A percentile compares a stretch with the other conserved stretches of the same genome.
phyloP scores from a whole-genome alignment of 2,797 vertebrate genomes.

The Acridotheres tristis region DNA sequence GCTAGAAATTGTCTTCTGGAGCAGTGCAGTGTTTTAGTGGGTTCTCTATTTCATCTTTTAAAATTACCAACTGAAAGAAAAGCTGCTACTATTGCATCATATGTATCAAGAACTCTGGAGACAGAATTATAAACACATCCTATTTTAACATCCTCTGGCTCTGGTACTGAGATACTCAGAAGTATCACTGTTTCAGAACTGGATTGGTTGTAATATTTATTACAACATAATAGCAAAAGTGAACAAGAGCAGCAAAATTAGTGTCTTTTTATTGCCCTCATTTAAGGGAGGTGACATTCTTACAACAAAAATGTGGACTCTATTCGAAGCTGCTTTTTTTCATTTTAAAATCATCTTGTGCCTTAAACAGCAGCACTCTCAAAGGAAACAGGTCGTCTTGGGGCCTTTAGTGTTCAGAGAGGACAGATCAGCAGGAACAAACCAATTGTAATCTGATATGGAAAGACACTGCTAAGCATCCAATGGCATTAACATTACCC shows the following conservation, averaged over 20 bases:
- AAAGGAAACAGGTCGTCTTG: background rate
- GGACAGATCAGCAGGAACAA: background rate
- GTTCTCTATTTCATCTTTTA: background rate
- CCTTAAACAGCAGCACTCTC: background rate
- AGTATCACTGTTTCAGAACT: background rate
- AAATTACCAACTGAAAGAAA: background rate
- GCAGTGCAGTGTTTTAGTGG: background rate
- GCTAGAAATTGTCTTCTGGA: background rate
- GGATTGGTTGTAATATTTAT: accelerated
- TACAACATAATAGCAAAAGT: background rate
- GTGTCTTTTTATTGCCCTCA: background rate
- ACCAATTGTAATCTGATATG: background rate
- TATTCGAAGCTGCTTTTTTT: background rate
- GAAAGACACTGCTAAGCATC: background rate
- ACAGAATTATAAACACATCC: background rate
- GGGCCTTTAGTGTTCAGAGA: background rate
- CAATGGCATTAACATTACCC: background rate
- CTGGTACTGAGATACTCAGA: background rate
- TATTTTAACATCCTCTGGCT: background rate
- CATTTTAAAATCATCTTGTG: background rate
- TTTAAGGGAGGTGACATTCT: background rate
- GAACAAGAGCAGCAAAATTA: background rate
- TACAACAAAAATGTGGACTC: background rate
- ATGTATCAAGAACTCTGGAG: background rate
- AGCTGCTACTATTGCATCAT: background rate